These are phyloP conservation scores for Anticlea derivata DNA, from an alignment of 2,888 invertebrate genomes.

Conservation along the genomic window DNA sequence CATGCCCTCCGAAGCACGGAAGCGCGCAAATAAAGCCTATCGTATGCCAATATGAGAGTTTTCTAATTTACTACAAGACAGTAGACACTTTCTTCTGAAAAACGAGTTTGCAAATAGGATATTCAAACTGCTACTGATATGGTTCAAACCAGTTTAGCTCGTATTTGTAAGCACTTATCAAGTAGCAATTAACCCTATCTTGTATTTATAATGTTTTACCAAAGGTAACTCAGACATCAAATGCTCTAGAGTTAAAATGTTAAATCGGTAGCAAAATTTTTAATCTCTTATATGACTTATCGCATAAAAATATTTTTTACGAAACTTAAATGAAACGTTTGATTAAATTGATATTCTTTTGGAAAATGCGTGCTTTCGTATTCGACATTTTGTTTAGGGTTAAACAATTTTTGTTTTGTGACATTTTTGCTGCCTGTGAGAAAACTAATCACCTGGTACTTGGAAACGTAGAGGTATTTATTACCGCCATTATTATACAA, in stretches of 20 bases:
- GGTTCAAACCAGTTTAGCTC: conserved; percentile 25
- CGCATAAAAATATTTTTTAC: too few relatives aligned
- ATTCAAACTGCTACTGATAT: conserved; percentile 22
- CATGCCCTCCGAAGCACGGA: too few relatives aligned
- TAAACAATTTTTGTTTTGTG: conserved; percentile 31
- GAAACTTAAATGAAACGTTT: too few relatives aligned
- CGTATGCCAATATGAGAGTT: conserved; percentile 1
- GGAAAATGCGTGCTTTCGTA: conserved; percentile 35
- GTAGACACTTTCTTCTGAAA: conserved; percentile 22
- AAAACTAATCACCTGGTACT: conserved; percentile 10
- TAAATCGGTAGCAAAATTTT: too few relatives aligned
- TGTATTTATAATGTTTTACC: neutral
- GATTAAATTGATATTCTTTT: conserved; percentile 9
- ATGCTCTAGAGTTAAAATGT: conserved; percentile 1
- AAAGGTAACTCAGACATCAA: neutral
- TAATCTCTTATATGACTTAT: too few relatives aligned
- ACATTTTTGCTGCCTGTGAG: conserved; percentile 13
- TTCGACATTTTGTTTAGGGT: conserved; percentile 31
- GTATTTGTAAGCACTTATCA: conserved; percentile 29
- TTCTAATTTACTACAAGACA: conserved; percentile 21
- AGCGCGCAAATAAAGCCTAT: neutral
- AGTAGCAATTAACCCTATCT: neutral
- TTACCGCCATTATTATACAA: neutral
- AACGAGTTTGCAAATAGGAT: conserved; percentile 27
- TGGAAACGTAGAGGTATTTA: conserved; percentile 24